Evolutionary conservation across 2,113 vertebrate species (phyloP).

Genomic region (Ophiodon elongatus): DNA sequence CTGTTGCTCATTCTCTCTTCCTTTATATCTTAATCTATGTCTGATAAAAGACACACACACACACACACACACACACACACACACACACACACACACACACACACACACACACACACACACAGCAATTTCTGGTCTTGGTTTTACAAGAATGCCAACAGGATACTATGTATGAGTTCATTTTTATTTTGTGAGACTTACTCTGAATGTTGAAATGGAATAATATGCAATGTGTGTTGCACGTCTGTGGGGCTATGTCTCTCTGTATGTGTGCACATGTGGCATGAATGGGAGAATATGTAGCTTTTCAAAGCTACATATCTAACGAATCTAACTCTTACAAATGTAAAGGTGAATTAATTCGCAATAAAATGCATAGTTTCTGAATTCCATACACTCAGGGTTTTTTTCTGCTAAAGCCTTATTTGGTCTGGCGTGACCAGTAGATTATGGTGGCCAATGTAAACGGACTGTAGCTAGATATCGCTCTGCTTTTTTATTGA

Average conservation of each 20-base stretch:
- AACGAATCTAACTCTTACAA: not conserved
- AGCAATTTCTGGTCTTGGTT: not conserved
- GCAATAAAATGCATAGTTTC: not conserved
- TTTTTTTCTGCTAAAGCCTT: not conserved
- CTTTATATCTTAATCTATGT: slow-evolving; percentile 57
- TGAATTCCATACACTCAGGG: not conserved
- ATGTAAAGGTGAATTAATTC: not conserved
- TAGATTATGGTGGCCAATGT: not conserved
- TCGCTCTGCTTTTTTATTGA: not conserved
- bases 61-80: not conserved
- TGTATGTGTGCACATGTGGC: not conserved
- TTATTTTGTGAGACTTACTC: not conserved
- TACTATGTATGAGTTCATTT: not conserved
- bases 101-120: not conserved
- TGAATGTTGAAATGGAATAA: not conserved
- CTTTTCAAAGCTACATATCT: too few species aligned
- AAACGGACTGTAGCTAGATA: not conserved
- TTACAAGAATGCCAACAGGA: not conserved
- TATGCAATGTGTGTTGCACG: not conserved
- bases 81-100: not conserved
- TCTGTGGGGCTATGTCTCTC: not conserved
- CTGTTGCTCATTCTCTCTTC: slow-evolving; percentile 38
- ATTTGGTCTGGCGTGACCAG: not conserved
- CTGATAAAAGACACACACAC: slow-evolving; percentile 23
- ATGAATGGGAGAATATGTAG: not conserved